Evolutionary conservation across 1,140 invertebrate genomes (phyloP).

Genomic region (Eubasilissa regina): DNA sequence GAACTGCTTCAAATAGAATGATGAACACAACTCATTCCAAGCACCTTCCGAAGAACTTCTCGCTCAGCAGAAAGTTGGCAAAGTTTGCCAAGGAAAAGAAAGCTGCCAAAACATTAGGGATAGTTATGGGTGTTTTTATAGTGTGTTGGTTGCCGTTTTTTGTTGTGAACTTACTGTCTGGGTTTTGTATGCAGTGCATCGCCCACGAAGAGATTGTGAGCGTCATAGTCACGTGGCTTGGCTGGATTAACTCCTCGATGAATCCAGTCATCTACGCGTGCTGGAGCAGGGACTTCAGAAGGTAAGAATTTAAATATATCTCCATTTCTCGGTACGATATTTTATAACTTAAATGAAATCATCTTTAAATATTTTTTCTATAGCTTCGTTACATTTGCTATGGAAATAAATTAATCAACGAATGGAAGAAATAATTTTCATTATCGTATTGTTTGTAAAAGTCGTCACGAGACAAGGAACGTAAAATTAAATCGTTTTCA

Average conservation of each 20-base stretch:
- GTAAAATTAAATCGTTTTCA: too few relatives aligned
- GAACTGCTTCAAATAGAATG: constrained; percentile 74
- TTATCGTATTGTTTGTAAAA: too few relatives aligned
- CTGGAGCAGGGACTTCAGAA: constrained; percentile 96
- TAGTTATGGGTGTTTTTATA: constrained; percentile 99
- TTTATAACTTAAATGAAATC: too few relatives aligned
- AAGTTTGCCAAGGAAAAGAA: constrained; percentile 97
- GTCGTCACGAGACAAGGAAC: too few relatives aligned
- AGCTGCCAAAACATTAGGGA: constrained; percentile 94
- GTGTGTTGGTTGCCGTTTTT: constrained; percentile 99
- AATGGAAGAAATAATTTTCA: too few relatives aligned
- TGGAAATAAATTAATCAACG: too few relatives aligned
- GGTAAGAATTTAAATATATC: constrained; percentile 74
- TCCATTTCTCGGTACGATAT: too few relatives aligned
- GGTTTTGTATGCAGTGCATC: constrained; percentile 91
- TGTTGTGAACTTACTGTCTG: constrained; percentile 93
- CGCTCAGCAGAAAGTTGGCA: constrained; percentile 89
- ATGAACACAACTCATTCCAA: constrained; percentile 68
- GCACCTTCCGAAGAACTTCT: constrained; percentile 87
- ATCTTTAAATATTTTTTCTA: too few relatives aligned
- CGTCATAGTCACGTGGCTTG: constrained; percentile 97
- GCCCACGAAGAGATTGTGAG: constrained; percentile 92
- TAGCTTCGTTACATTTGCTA: too few relatives aligned
- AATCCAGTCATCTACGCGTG: constrained; percentile 98
- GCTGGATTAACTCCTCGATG: constrained; percentile 99